Evolutionary conservation across 2,888 invertebrate species (phyloP).

Genomic region (Camptogramma bilineatum): DNA sequence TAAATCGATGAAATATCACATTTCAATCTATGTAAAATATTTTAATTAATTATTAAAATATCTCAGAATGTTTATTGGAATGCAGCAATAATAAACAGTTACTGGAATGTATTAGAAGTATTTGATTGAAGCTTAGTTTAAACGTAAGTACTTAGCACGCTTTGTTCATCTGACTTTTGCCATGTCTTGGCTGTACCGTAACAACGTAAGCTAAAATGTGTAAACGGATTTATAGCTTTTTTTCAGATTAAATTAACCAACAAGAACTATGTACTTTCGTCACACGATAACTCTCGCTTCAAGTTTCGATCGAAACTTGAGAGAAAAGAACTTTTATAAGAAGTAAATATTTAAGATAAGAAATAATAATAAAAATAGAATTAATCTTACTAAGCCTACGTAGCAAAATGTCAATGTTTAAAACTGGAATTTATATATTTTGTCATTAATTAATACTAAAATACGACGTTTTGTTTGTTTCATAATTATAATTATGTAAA

Average conservation of each 20-base stretch:
- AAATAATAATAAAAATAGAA: background rate
- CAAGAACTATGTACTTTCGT: constrained; percentile 41
- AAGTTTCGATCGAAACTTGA: constrained; percentile 75
- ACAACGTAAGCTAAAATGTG: constrained; percentile 14
- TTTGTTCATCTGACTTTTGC: background rate
- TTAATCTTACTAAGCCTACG: background rate
- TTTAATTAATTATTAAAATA: background rate
- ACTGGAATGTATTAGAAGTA: constrained; percentile 12
- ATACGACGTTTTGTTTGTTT: background rate
- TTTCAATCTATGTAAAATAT: background rate
- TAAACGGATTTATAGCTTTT: constrained; percentile 8
- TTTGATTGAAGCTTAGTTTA: background rate
- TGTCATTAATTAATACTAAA: too few relatives aligned
- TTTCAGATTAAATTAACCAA: constrained; percentile 24
- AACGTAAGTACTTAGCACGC: background rate
- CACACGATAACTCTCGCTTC: constrained; percentile 62
- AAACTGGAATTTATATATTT: constrained; percentile 1
- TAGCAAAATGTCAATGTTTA: constrained; percentile 11
- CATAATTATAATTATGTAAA: constrained; percentile 11
- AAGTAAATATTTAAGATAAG: background rate
- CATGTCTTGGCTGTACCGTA: background rate
- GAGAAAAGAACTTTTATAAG: constrained; percentile 55
- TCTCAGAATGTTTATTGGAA: constrained; percentile 12
- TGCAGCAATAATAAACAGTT: constrained; percentile 8
- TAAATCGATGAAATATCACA: constrained; percentile 14